phyloP scores from a whole-genome alignment of 2,113 vertebrate genomes.

The Vanacampus margaritifer region DNA sequence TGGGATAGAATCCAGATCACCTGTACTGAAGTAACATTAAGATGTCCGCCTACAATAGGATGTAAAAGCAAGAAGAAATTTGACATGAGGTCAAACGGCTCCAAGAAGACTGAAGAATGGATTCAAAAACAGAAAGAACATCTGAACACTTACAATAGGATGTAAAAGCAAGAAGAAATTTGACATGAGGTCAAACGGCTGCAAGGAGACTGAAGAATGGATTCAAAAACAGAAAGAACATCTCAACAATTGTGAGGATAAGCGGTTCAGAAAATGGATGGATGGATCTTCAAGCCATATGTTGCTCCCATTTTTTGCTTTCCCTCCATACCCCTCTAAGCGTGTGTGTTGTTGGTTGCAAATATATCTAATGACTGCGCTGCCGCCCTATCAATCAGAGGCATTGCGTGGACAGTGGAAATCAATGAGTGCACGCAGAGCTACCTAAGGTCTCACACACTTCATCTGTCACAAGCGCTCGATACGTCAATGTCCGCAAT shows the following conservation, averaged over 20 bases:
- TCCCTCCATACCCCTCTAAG: slow-evolving; percentile 15
- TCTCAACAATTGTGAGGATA: too few species aligned
- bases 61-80: slow-evolving; percentile 55
- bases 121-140: slow-evolving; percentile 13
- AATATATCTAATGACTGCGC: slow-evolving; percentile 61
- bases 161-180: slow-evolving; percentile 55
- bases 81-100: slow-evolving; percentile 30
- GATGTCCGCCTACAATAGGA: slow-evolving; percentile 49
- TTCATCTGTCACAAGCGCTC: slow-evolving; percentile 73
- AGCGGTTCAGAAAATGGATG: too few species aligned
- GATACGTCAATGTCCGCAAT: slow-evolving; percentile 64
- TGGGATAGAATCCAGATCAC: background rate
- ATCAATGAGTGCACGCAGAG: slow-evolving; percentile 67
- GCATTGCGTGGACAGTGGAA: slow-evolving; percentile 60
- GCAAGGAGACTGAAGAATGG: slow-evolving; percentile 1
- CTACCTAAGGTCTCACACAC: slow-evolving; percentile 71
- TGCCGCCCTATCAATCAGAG: slow-evolving; percentile 60
- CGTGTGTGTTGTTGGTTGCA: slow-evolving; percentile 37
- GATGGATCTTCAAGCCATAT: slow-evolving; percentile 14
- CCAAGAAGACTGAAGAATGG: slow-evolving; percentile 2
- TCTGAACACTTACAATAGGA: slow-evolving; percentile 64
- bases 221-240: slow-evolving; percentile 13
- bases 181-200: slow-evolving; percentile 30
- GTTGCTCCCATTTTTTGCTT: background rate
- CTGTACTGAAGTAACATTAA: background rate